Conservation (phyloP, 2,888 invertebrate species). For the Ernsta delagoae region DNA sequence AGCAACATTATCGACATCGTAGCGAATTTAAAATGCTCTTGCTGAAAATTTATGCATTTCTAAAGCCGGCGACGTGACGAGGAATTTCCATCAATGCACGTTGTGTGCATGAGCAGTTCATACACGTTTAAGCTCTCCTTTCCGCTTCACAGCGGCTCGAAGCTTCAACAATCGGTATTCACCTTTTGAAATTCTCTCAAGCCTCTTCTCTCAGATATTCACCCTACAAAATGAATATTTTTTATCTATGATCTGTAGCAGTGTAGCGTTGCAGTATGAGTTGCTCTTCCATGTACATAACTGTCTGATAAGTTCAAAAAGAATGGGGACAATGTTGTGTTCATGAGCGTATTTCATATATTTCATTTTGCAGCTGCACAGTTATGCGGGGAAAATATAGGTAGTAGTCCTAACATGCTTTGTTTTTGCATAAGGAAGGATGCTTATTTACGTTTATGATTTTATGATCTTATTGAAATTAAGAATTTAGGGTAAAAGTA, state of each 20-base stretch:
- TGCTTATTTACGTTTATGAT: no score
- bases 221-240: constrained; percentile 45
- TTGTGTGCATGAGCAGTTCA: constrained; percentile 35
- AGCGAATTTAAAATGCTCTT: constrained; percentile 33
- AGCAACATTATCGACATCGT: constrained; percentile 30
- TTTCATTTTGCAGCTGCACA: background rate
- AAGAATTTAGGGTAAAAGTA: no score
- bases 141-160: constrained; percentile 45
- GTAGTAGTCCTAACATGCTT: no score
- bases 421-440: no score
- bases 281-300: background rate
- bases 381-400: no score
- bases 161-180: constrained; percentile 60
- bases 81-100: constrained; percentile 37
- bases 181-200: constrained; percentile 66
- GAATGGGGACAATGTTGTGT: background rate
- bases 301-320: background rate
- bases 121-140: constrained; percentile 37
- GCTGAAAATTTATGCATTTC: constrained; percentile 36
- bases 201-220: constrained; percentile 63
- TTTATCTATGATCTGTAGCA: constrained; percentile 33
- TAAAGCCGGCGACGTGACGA: constrained; percentile 36
- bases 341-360: background rate
- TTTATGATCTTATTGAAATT: no score
- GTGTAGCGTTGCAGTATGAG: constrained; percentile 17